Evolutionary conservation across 2,797 vertebrate species (phyloP).

Genomic region (Clarias pachynema): DNA sequence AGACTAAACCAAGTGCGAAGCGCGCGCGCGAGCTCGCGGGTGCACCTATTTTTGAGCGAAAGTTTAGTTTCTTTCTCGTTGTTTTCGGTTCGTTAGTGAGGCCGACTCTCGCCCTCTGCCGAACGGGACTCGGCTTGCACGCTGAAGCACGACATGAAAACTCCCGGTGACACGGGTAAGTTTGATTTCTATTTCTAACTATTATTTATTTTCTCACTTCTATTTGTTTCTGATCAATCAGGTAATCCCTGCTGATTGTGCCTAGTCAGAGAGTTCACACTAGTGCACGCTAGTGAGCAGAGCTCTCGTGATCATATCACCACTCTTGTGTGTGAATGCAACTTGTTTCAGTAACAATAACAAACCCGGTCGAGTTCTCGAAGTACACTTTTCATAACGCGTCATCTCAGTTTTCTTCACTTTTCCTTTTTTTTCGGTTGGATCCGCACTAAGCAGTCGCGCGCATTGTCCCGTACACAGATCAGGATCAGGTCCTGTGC

Average conservation of each 20-base stretch:
- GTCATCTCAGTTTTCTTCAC: not conserved
- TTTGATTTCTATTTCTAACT: not conserved
- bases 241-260: not conserved
- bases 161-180: slow-evolving; percentile 30
- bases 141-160: slow-evolving; percentile 16
- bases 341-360: slow-evolving; percentile 6
- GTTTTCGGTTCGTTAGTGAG: slow-evolving; percentile 18
- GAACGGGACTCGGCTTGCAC: slow-evolving; percentile 31
- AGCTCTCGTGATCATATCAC: not conserved
- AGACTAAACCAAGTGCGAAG: not conserved
- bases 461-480: not conserved
- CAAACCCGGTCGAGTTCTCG: not conserved
- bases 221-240: not conserved
- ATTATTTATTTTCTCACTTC: too few relatives aligned
- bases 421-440: too few relatives aligned
- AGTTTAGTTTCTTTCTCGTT: slow-evolving; percentile 37
- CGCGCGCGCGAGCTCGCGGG: not conserved
- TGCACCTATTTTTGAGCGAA: slow-evolving; percentile 22
- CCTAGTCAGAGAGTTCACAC: not conserved
- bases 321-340: not conserved
- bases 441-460: too few relatives aligned
- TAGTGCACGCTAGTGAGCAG: not conserved
- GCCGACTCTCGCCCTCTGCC: slow-evolving; percentile 41
- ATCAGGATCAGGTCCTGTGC: slow-evolving; percentile 2
- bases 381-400: not conserved